Base-by-base conservation (phyloP, 2,113 vertebrate genomes). In the Thunnus thynnus region DNA sequence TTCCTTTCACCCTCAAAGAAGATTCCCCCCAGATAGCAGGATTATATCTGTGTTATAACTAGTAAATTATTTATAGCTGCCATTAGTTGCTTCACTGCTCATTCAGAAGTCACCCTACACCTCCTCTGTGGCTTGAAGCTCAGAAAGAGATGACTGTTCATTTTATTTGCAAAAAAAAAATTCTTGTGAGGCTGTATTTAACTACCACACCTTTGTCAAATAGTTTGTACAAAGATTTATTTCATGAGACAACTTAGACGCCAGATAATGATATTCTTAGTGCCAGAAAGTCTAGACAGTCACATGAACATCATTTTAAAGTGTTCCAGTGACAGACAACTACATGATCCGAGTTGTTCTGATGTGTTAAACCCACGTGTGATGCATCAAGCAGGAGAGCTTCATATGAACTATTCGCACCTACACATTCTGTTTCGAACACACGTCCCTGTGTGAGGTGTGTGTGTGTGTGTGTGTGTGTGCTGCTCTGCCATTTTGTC, bases 201-300 rank as follows among this genome's bases (percentile, higher is more conserved):
- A 44, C 54, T 5, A 2, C 58, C 64, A 54, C 70, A 18, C 75
- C 82, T 85, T 82, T 51, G 60, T 75, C 46, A 82, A 84, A 84
- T 41, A 67, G 36, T 50, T 72, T 72, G 63, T 66, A 58, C 41
- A 64, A 84, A 78, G 46, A 82, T 79, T 82, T 77, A 30, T 55
- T 57, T 65, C 30, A 11, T 18, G 52, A 17, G 20, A 25, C 27
- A 16, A 5, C 46, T 12, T 36, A 1, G 8, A 32, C 25, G 25
- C 3, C 22, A 36, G 47, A 30, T 70, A 30, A 1, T 57, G n/a
- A 32, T 47, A 18, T 41, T 83, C 32, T 65, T 13, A 17, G 27
- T 22, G 27, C 27, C 68, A 63, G 8, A 30, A 18, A 51, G 85
- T 64, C 63, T 74, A 60, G 74, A 78, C 66, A n/a, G 48, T 70